Evolutionary conservation across 2,113 vertebrate species (phyloP).

Genomic region (Albula glossodonta): DNA sequence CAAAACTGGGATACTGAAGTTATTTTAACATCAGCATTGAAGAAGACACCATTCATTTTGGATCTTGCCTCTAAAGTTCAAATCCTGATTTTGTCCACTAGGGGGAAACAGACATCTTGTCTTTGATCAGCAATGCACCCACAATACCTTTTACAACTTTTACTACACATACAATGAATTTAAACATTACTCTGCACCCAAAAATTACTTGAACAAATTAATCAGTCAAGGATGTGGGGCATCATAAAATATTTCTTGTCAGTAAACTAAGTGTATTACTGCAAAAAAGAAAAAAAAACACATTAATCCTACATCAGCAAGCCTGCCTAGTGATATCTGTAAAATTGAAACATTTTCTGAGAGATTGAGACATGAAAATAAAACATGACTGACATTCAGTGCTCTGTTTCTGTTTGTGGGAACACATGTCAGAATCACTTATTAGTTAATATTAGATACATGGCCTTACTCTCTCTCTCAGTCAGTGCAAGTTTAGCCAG

Average conservation of each 20-base stretch:
- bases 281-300: too few species aligned
- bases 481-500: background rate
- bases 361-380: too few species aligned
- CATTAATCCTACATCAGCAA: too few species aligned
- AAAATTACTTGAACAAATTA: background rate
- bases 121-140: background rate
- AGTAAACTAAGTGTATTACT: background rate
- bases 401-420: too few species aligned
- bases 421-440: too few species aligned
- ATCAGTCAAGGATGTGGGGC: too few species aligned
- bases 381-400: too few species aligned
- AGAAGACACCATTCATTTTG: background rate
- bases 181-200: background rate
- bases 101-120: conserved; percentile 6
- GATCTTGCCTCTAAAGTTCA: background rate
- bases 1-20: background rate
- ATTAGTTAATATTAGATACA: background rate
- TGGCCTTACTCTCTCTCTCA: background rate
- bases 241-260: background rate
- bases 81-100: conserved; percentile 10
- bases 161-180: background rate
- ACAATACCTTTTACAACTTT: background rate
- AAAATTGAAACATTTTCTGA: too few species aligned
- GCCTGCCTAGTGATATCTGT: too few species aligned
- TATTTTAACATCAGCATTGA: background rate